Base-by-base conservation (phyloP, 2,888 invertebrate genomes). In the Dasypogon diadema region DNA sequence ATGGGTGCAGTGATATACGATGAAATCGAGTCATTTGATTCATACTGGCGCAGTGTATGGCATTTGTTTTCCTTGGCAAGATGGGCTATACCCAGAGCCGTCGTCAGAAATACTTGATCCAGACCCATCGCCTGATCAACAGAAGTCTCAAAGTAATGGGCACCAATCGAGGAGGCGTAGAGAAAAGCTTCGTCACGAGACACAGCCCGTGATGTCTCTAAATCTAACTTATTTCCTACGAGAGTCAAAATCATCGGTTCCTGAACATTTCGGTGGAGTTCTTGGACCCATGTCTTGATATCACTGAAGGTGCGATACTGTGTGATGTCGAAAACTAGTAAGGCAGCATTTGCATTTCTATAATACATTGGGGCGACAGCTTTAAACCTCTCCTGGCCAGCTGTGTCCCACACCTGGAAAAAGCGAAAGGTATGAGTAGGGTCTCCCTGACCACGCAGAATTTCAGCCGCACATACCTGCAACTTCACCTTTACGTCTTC, bases 331-430 rank as follows among this genome's bases (percentile, higher is more conserved):
- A 93, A 97, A 0, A 96, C 92, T 60, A 97, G 87, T 63, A 97
- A 88, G 0, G 97, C 97, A 0, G 95, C 96, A 84, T 95, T 96
- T 0, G 96, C 93, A 83, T 95, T 96, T 70, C 97, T 88, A 84
- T 97, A 97, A 84, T 97, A 97, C 95, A 97, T 95, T 5, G 97
- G 97, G 0, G 96, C 95, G 92, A 97, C 96, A 0, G 97, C 92
- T 77, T 93, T 89, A 84, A 96, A 97, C 3, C 85, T 83, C 80
- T 86, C 85, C 80, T 85, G 85, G 0, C 86, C 86, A 42, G 86
- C 86, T n/a, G 85, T 86, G 78, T 86, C 85, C 86, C 86, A 86
- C 73, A 86, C 83, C 86, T 86, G 77, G 1, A 82, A 80, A 56
- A 68, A 24, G n/a, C n/a, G n/a, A n/a, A n/a, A n/a, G n/a, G n/a